These are phyloP conservation scores for Indicator maculatus DNA, from an alignment of 2,113 vertebrate species.

Conservation along the genomic window DNA sequence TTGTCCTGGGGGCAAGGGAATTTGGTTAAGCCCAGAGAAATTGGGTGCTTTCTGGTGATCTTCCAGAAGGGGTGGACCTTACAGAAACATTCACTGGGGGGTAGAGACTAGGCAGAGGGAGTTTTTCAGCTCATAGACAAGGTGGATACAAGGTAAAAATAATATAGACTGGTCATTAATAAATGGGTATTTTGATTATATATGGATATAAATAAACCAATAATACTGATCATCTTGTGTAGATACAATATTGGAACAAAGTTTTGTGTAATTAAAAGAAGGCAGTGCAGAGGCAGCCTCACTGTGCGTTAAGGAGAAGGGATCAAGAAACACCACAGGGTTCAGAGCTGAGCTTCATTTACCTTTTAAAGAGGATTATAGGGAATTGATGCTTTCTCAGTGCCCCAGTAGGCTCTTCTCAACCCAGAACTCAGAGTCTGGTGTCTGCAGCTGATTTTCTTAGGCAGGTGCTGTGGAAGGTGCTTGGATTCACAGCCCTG, in stretches of 20 bases:
- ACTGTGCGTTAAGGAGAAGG: fast-evolving
- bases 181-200: neutral
- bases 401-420: neutral
- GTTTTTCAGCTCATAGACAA: neutral
- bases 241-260: neutral
- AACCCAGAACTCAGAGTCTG: neutral
- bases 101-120: neutral
- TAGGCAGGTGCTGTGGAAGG: neutral
- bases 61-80: neutral
- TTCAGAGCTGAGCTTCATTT: neutral
- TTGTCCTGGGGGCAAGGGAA: neutral
- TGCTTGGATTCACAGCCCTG: neutral
- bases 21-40: too few relatives aligned
- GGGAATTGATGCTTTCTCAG: neutral
- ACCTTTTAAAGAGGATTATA: constrained; percentile 1
- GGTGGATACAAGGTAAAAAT: neutral
- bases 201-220: neutral
- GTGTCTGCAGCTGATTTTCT: neutral
- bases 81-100: neutral
- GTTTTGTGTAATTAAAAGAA: neutral
- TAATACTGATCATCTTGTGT: neutral
- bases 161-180: neutral
- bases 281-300: neutral
- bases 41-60: neutral
- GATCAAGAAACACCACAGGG: fast-evolving